Conservation (phyloP, 2,888 invertebrate genomes). For the Caenorhabditis imperialis region DNA sequence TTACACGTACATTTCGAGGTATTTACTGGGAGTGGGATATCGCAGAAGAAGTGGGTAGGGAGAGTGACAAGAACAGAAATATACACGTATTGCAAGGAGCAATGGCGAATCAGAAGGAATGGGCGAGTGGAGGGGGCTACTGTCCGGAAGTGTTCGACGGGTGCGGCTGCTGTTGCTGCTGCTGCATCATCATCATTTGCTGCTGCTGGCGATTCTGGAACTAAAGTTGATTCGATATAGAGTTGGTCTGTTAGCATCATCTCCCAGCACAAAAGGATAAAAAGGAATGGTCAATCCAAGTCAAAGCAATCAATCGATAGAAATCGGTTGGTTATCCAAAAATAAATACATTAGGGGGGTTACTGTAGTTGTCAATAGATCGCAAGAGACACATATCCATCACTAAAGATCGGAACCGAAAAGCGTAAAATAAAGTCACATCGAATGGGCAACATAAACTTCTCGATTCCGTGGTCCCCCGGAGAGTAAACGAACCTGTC, state of each 20-base stretch:
- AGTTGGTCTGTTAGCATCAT: not conserved
- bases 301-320: not conserved
- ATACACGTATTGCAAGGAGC: slow-evolving; percentile 21
- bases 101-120: slow-evolving; percentile 3
- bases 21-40: slow-evolving; percentile 45
- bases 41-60: slow-evolving; percentile 27
- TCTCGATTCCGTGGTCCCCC: no score
- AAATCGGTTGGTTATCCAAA: not conserved
- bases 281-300: no score
- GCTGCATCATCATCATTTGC: slow-evolving; percentile 43
- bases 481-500: slow-evolving; percentile 40
- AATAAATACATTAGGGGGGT: not conserved
- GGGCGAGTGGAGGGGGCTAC: slow-evolving; percentile 14
- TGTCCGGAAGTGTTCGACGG: slow-evolving; percentile 43
- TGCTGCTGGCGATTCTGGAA: slow-evolving; percentile 44
- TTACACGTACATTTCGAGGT: slow-evolving; percentile 42
- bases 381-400: not conserved
- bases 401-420: not conserved
- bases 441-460: slow-evolving; percentile 2
- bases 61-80: not conserved
- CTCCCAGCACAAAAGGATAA: not conserved
- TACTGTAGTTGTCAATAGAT: not conserved
- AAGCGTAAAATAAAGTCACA: slow-evolving; percentile 7
- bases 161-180: slow-evolving; percentile 34
- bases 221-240: slow-evolving; percentile 3